These are phyloP conservation scores for Tyto alba DNA, from an alignment of 2,113 vertebrate species.

Conservation along the genomic window DNA sequence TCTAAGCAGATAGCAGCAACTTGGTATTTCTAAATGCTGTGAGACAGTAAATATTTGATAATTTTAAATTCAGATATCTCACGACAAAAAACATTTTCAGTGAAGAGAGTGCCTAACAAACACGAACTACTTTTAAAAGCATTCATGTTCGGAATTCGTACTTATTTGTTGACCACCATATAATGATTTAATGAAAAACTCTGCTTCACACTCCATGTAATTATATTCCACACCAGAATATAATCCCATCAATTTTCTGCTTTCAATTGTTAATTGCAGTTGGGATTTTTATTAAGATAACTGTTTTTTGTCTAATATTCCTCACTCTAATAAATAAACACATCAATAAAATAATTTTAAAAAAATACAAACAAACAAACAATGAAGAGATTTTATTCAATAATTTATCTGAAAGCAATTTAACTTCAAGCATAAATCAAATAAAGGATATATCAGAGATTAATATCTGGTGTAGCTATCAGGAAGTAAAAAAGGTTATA, in stretches of 20 bases:
- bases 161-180: neutral
- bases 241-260: neutral
- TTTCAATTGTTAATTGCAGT: neutral
- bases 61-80: neutral
- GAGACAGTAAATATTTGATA: neutral
- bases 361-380: too few relatives aligned
- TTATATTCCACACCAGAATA: neutral
- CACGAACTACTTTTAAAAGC: neutral
- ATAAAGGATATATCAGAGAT: neutral
- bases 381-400: neutral
- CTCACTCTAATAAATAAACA: neutral
- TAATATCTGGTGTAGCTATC: neutral
- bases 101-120: neutral
- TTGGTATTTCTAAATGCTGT: neutral
- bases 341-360: too few relatives aligned
- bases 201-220: neutral
- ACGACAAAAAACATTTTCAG: neutral
- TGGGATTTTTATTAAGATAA: neutral
- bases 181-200: neutral
- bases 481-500: neutral
- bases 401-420: neutral
- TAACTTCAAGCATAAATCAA: neutral
- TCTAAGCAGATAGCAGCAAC: neutral
- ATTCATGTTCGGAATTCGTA: neutral
- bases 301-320: neutral